Evolutionary conservation across 2,113 vertebrate species (phyloP), one percentile per base, ranked within the genome.

Genomic region (Saccopteryx bilineata): DNA sequence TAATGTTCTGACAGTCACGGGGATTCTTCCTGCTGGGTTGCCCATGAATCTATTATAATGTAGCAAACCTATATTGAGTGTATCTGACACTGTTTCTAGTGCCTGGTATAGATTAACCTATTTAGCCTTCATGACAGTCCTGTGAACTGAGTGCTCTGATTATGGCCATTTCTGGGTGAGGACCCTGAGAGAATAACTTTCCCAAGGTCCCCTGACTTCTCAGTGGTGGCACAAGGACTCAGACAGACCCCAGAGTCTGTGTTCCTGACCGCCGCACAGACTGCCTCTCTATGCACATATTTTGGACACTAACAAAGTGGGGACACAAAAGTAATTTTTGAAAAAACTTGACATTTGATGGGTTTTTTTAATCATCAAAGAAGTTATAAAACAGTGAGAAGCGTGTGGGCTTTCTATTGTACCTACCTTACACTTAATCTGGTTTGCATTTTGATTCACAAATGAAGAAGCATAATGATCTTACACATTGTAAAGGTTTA

Each of bases 191-290:
- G 24, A 60, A 18, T 65, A 13, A 68, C 31, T 63, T 75, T n/a
- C 31, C 82, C 56, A 52, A 68, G 14, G 28, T 50, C 69, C 39
- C 63, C 12, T 23, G 72, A 71, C 87, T 7, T 48, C 63, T 50
- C 66, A 61, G 8, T 6, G 24, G 21, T 19, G 6, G 50, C 48
- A 10, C 5, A n/a, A 46, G 56, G 50, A 33, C 23, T 68, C 60
- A 23, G 31, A 52, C 14, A 14, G 14, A 9, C 52, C 54, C 78
- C 14, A 63, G 69, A 39, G 5, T 9, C 50, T 24, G 13, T 1
- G 0, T 21, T 10, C 60, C 24, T 26, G 6, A n/a, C 69, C 56
- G 26, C 78, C 5, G 0, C 18, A 31, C 28, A 28, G 6, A 5
- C 7, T 11, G 33, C 48, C 24, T 80, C 50, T 85, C 63, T 28